A percentile compares a stretch with the other conserved stretches of the same genome.
phyloP scores from a whole-genome alignment of 2,888 invertebrate species.

The Selenia dentaria region DNA sequence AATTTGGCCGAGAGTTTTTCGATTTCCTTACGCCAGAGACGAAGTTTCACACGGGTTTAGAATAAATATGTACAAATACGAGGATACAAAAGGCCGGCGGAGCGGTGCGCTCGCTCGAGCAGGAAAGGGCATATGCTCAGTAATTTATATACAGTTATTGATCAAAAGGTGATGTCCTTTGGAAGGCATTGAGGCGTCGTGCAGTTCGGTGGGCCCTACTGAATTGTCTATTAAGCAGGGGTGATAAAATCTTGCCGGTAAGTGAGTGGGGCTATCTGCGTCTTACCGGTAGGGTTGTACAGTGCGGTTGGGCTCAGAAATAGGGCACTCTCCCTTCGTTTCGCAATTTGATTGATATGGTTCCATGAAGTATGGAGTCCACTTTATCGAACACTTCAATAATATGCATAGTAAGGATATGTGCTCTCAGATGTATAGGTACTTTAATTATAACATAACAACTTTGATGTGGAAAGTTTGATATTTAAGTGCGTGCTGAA shows the following conservation, averaged over 20 bases:
- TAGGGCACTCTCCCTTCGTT: slow-evolving; percentile 37
- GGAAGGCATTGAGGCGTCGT: slow-evolving; percentile 71
- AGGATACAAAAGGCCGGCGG: slow-evolving; percentile 65
- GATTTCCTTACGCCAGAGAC: slow-evolving; percentile 34
- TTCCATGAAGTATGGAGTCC: slow-evolving; percentile 21
- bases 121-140: slow-evolving; percentile 79
- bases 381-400: background rate
- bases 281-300: slow-evolving; percentile 61
- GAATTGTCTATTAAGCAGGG: slow-evolving; percentile 73
- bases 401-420: too few species aligned
- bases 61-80: slow-evolving; percentile 40
- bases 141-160: slow-evolving; percentile 84
- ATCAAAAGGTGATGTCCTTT: slow-evolving; percentile 83
- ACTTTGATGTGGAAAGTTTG: too few species aligned
- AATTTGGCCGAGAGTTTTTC: slow-evolving; percentile 23
- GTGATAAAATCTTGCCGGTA: slow-evolving; percentile 73
- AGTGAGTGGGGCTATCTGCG: slow-evolving; percentile 46
- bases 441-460: too few species aligned
- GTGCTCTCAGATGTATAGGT: too few species aligned
- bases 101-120: slow-evolving; percentile 70
- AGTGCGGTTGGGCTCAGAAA: slow-evolving; percentile 45
- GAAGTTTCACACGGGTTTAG: slow-evolving; percentile 40
- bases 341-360: slow-evolving; percentile 35
- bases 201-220: slow-evolving; percentile 58
- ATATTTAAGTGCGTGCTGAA: too few species aligned